Evolutionary conservation across 2,888 invertebrate species (phyloP).

Genomic region (Flexamia atlantica): DNA sequence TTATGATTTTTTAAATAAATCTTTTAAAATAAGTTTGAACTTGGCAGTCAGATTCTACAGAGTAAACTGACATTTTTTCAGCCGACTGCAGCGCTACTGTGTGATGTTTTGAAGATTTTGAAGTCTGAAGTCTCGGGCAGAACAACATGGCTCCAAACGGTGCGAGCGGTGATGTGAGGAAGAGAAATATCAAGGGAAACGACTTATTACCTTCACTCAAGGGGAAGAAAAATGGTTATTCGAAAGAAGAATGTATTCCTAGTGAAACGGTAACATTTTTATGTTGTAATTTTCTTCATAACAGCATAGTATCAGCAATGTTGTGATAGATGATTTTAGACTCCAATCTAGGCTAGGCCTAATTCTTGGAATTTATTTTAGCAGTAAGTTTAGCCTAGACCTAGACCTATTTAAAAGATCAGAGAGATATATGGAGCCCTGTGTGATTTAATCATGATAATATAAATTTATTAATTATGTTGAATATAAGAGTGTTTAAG

Average conservation of each 20-base stretch:
- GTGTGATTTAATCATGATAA: too few species aligned
- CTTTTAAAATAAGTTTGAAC: neutral
- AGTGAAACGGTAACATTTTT: conserved; percentile 15
- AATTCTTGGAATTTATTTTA: neutral
- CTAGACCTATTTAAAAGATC: neutral
- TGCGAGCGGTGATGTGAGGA: neutral
- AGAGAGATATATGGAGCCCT: too few species aligned
- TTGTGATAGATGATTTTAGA: neutral
- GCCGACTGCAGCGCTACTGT: conserved; percentile 13
- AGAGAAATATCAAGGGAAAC: neutral
- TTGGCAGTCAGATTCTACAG: neutral
- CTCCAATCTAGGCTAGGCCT: neutral
- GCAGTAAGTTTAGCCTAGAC: neutral
- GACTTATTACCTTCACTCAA: conserved; percentile 5
- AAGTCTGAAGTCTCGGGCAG: neutral
- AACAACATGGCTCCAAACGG: conserved; percentile 42
- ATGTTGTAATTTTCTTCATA: neutral
- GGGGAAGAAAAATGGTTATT: conserved; percentile 46
- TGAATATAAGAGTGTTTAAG: too few species aligned
- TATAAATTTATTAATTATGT: too few species aligned
- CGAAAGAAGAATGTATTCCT: conserved; percentile 13
- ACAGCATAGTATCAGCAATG: neutral
- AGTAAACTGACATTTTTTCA: conserved; percentile 3
- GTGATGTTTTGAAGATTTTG: conserved; percentile 9
- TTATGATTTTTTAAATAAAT: neutral